Evolutionary conservation across 2,797 vertebrate species (phyloP), one percentile per base, ranked within the genome.

Genomic region (Microctenopoma lineatum): DNA sequence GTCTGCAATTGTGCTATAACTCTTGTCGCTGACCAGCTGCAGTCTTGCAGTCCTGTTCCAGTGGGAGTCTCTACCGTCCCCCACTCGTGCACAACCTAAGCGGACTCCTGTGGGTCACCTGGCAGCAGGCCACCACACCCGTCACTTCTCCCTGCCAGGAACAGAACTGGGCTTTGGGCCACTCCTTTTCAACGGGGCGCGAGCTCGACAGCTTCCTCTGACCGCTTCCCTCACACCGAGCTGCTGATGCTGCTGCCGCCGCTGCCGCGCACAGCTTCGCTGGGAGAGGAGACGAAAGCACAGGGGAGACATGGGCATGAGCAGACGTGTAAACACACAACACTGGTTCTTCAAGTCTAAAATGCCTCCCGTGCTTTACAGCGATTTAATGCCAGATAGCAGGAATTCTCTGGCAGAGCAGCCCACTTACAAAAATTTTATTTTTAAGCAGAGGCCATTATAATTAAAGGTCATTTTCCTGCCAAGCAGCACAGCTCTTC

Each of bases 11-110:
- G 21, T 15, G 77, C 51, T 21, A 59, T 50, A 45, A 5, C 65
- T 79, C 77, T 70, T 41, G 39, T 62, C 59, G 41, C 77, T 63
- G 83, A 78, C 77, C 86, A 66, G 80, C 88, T 79, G 74, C 84
- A 66, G 71, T 56, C 75, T 77, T 12, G 44, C 44, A 67, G 73
- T 77, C 50, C 72, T 48, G 80, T 66, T 83, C 70, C 75, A 63
- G 66, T 15, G 63, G 59, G 59, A 70, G 62, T 74, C 57, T 27
- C 38, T 66, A 66, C 5, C 4, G 8, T 47, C 39, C 41, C 32
- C 32, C 32, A 8, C 29, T 32, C 29, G 4, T 32, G 1, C 36
- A 7, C 61, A 18, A 25, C 3, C 47, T 70, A 83, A 65, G 58
- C 72, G 47, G 76, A 67, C 75, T 74, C 67, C 72, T 57, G 58